Base-by-base conservation (phyloP, 2,888 invertebrate species). In the Coelogynopora nodosa region DNA sequence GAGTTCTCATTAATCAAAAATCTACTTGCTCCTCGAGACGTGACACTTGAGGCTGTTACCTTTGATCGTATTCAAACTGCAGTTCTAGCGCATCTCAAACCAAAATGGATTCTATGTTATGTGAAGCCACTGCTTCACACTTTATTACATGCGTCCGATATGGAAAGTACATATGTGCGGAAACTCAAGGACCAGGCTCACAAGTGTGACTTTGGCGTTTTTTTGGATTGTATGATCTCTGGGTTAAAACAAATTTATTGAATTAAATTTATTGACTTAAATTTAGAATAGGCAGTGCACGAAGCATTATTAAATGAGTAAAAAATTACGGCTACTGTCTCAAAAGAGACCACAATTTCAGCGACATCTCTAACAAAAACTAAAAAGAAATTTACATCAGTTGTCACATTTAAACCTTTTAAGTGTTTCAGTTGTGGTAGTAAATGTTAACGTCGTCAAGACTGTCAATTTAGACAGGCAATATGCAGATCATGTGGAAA, bases 331-430 rank as follows among this genome's bases (percentile, higher is more conserved):
- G 67, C 85, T 10, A 49, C 29, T 82, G n/a, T 1, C 31, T 23
- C 82, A 82, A 30, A 29, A 82, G 30, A 82, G 31, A 30, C 82
- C 18, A 31, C 82, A 82, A 82, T 82, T 82, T 82, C 82, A 13
- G 82, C 82, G 23, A 23, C 74, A 74, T 74, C 74, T 74, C 2
- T 74, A 74, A 74, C 27, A 13, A 74, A 74, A 74, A 10, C 74
- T 74, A 74, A 5, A n/a, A 26, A 23, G 23, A 74, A 74, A 74
- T 74, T 74, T 26, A 23, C 74, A 5, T 74, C 74, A n/a, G 74
- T 74, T 74, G 5, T 26, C 23, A 26, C 74, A 74, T 74, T 74
- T 74, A 74, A 74, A 74, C 82, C 31, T 23, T 74, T 26, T 23
- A 26, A 74, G 74, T 74, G 74, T 74, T 74, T 74, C 74, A 74